Evolutionary conservation across 1,140 invertebrate genomes (phyloP).

Genomic region (Camponotus vicinus): DNA sequence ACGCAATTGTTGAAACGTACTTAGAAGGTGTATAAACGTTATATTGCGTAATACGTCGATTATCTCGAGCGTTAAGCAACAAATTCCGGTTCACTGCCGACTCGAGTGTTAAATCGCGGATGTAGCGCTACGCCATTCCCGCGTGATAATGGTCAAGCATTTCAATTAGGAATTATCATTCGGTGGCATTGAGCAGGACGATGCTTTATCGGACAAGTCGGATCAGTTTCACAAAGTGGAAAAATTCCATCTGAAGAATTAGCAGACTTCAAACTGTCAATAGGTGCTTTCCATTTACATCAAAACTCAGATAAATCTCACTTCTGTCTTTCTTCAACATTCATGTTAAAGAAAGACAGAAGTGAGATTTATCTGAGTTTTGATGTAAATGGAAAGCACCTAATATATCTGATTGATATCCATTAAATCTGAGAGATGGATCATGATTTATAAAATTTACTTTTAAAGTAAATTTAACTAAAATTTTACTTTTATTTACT

Average conservation of each 20-base stretch:
- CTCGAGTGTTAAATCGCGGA: slow-evolving; percentile 71
- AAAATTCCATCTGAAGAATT: neutral
- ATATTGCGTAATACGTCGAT: slow-evolving; percentile 69
- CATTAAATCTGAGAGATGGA: neutral
- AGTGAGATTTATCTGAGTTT: too few species aligned
- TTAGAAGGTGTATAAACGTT: slow-evolving; percentile 61
- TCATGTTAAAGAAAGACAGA: too few species aligned
- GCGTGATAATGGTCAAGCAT: slow-evolving; percentile 54
- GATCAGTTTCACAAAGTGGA: slow-evolving; percentile 36
- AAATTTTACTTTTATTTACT: neutral
- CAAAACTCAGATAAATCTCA: too few species aligned
- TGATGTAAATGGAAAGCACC: too few species aligned
- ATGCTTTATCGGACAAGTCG: slow-evolving; percentile 11
- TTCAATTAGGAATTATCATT: slow-evolving; percentile 65
- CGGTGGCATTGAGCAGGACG: slow-evolving; percentile 60
- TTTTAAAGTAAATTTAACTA: too few species aligned
- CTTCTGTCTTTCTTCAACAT: too few species aligned
- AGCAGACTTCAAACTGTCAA: neutral
- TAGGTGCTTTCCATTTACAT: too few species aligned
- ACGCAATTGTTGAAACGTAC: slow-evolving; percentile 52
- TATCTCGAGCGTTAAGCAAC: slow-evolving; percentile 70
- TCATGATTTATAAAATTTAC: neutral
- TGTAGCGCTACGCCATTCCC: slow-evolving; percentile 42
- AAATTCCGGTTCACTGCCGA: slow-evolving; percentile 68
- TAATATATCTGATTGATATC: too few species aligned